phyloP scores from a whole-genome alignment of 2,797 vertebrate species.

The Pseudocheirus occidentalis region DNA sequence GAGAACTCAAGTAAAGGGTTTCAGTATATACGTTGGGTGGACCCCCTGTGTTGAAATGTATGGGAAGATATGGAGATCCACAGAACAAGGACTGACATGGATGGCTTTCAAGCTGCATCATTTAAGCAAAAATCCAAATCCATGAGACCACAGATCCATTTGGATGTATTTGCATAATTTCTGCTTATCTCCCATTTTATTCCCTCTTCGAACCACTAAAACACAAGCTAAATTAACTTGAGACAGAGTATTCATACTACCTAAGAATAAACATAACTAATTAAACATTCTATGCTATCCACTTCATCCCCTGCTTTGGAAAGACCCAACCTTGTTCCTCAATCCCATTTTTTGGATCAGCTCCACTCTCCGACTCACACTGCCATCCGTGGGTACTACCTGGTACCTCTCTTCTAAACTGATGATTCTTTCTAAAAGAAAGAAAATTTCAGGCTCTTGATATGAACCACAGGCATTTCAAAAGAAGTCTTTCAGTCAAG shows the following conservation, averaged over 20 bases:
- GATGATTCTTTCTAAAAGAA: not conserved
- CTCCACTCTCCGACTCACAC: not conserved
- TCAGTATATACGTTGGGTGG: not conserved
- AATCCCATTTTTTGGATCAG: not conserved
- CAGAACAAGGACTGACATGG: not conserved
- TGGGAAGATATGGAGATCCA: not conserved
- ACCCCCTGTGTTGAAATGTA: not conserved
- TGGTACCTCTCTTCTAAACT: not conserved
- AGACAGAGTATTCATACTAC: not conserved
- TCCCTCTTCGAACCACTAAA: not conserved
- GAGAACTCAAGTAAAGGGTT: not conserved
- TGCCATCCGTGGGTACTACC: not conserved
- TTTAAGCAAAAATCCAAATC: not conserved
- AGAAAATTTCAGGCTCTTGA: not conserved
- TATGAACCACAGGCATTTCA: not conserved
- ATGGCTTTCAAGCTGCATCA: not conserved
- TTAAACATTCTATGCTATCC: not conserved
- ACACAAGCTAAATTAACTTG: not conserved
- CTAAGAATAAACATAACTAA: not conserved
- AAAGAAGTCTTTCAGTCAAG: not conserved
- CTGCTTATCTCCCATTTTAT: not conserved
- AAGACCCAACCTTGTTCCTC: not conserved
- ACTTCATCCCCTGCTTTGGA: not conserved
- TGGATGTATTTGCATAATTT: not conserved
- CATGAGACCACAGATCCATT: not conserved